Conservation (phyloP, 2,113 vertebrate genomes). For the Xyliphius kryptos region DNA sequence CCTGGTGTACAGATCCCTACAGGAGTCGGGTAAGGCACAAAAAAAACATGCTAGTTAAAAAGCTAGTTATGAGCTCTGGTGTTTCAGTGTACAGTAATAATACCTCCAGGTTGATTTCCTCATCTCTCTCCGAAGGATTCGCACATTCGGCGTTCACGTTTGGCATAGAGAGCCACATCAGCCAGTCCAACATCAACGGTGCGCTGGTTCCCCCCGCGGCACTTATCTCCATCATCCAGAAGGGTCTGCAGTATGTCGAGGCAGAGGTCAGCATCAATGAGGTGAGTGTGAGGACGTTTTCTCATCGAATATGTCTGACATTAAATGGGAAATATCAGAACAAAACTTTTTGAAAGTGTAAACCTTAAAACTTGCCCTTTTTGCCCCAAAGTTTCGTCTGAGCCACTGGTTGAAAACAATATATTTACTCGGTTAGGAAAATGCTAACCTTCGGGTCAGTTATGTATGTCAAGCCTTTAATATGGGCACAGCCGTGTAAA, state of each 20-base stretch:
- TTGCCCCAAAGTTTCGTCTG: too few relatives aligned
- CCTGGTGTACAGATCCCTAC: conserved; percentile 99
- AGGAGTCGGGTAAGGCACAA: conserved; percentile 97
- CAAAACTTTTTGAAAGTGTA: too few relatives aligned
- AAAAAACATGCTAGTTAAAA: not conserved
- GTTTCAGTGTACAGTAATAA: too few relatives aligned
- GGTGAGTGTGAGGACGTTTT: conserved; percentile 87
- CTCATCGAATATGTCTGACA: too few relatives aligned
- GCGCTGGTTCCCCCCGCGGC: conserved; percentile 97
- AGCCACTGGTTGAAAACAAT: too few relatives aligned
- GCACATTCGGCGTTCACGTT: conserved; percentile 99
- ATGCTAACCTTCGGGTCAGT: too few relatives aligned
- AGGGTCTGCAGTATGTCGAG: conserved; percentile 98
- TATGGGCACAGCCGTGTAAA: too few relatives aligned
- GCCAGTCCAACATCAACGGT: conserved; percentile 98
- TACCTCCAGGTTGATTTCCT: not conserved
- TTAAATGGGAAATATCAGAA: too few relatives aligned
- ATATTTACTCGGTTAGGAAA: too few relatives aligned
- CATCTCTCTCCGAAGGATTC: conserved; percentile 73
- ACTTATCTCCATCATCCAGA: conserved; percentile 98
- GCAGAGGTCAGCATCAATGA: conserved; percentile 99
- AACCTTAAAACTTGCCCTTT: too few relatives aligned
- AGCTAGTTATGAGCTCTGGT: too few relatives aligned
- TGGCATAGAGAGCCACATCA: conserved; percentile 99
- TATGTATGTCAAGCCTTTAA: too few relatives aligned